These are phyloP conservation scores for Nyleta sp. DNA, from an alignment of 2,888 invertebrate genomes.

Conservation along the genomic window DNA sequence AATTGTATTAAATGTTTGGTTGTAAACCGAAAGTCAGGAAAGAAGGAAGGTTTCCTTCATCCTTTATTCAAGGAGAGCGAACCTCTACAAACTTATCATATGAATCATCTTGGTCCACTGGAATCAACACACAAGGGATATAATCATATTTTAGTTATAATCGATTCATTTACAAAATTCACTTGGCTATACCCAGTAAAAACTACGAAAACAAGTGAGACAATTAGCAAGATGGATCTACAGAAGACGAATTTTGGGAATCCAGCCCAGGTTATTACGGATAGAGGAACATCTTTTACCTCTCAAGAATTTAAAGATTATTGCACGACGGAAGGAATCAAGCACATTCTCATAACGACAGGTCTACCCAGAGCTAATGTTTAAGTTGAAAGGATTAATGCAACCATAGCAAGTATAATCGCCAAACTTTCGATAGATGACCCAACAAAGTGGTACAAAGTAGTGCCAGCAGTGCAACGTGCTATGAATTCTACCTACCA, in stretches of 20 bases:
- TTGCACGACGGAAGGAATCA: constrained; percentile 74
- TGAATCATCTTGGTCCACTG: constrained; percentile 25
- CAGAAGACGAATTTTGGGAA: constrained; percentile 77
- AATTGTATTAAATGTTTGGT: constrained; percentile 12
- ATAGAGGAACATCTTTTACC: constrained; percentile 65
- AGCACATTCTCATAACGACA: constrained; percentile 63
- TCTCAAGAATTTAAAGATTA: constrained; percentile 74
- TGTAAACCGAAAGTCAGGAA: constrained; percentile 6
- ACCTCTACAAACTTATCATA: constrained; percentile 35
- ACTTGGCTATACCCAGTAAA: constrained; percentile 24
- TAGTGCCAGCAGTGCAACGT: too few species aligned
- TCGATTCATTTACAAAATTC: constrained; percentile 8
- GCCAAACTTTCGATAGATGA: neutral
- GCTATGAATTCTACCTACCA: constrained; percentile 70
- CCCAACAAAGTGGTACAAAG: constrained; percentile 1
- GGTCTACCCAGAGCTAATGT: neutral
- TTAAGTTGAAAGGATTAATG: constrained; percentile 72
- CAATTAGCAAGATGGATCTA: constrained; percentile 69
- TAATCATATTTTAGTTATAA: constrained; percentile 5
- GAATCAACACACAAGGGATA: constrained; percentile 1
- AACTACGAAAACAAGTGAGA: constrained; percentile 27
- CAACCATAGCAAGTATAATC: neutral
- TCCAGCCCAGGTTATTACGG: constrained; percentile 74
- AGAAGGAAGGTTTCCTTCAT: constrained; percentile 18
- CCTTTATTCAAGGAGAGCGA: constrained; percentile 31